Conservation (phyloP, 2,888 invertebrate species). For the Chloroclysta siterata region DNA sequence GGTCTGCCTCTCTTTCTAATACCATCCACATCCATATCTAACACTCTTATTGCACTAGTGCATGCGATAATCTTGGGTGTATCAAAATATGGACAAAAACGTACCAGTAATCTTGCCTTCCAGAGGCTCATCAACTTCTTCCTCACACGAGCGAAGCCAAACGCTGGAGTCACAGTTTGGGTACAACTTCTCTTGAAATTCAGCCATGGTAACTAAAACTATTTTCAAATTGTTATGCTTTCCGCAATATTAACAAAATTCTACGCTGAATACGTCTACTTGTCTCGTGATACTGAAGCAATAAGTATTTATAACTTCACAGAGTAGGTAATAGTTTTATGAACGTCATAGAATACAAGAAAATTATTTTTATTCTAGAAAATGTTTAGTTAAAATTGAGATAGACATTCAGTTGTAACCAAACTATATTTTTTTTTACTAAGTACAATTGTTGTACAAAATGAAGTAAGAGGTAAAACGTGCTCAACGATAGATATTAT, state of each 20-base stretch:
- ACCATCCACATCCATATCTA: no score
- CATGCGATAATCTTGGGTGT: no score
- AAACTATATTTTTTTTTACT: no score
- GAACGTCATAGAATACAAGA: neutral
- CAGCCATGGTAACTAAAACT: constrained; percentile 56
- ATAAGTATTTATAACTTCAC: neutral
- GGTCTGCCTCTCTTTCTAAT: no score
- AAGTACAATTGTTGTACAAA: no score
- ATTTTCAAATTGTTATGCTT: neutral
- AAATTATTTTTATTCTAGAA: neutral
- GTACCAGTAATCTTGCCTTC: constrained; percentile 86
- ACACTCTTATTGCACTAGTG: no score
- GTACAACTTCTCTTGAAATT: constrained; percentile 66
- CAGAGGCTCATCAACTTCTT: constrained; percentile 90
- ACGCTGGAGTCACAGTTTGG: constrained; percentile 90
- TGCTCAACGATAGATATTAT: neutral
- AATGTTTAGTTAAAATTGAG: neutral
- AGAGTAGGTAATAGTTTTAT: neutral
- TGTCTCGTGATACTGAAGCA: neutral
- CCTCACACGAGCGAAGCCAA: constrained; percentile 92
- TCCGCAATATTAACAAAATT: neutral
- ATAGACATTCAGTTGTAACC: no score
- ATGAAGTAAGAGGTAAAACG: no score
- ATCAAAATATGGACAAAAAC: neutral
- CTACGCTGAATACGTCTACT: neutral